Percentiles rank a stretch among this genome's conserved stretches.
Conservation (phyloP, 2,113 vertebrate species). For the Macrotis lagotis region DNA sequence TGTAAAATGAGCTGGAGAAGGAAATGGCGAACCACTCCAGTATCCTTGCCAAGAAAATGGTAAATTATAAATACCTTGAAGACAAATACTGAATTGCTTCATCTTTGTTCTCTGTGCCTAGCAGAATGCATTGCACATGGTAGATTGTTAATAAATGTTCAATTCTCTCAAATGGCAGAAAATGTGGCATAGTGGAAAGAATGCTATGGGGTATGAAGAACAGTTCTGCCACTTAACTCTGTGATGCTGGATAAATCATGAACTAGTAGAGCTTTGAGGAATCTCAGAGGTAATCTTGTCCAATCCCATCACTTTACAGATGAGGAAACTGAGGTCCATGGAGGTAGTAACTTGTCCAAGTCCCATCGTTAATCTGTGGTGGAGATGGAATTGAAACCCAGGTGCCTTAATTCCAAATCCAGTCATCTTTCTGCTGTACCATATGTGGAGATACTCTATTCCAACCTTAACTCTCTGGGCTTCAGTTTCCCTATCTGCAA, state of each 20-base stretch:
- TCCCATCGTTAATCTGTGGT: background rate
- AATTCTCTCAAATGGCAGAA: background rate
- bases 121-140: background rate
- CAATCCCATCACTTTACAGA: background rate
- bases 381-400: background rate
- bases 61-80: background rate
- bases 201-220: background rate
- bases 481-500: conserved; percentile 1
- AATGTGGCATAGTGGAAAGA: background rate
- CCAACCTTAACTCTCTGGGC: conserved; percentile 23
- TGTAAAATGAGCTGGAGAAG: background rate
- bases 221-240: background rate
- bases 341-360: background rate
- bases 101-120: background rate
- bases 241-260: background rate
- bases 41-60: background rate
- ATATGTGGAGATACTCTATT: fast-evolving
- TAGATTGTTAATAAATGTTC: background rate
- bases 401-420: background rate
- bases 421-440: conserved; percentile 6
- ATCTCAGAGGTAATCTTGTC: background rate
- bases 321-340: background rate
- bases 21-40: background rate
- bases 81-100: background rate
- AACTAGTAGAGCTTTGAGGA: background rate